Percentiles rank a stretch among this genome's conserved stretches.
Evolutionary conservation across 1,140 invertebrate species (phyloP).

Genomic region (Macrotrachela quadricornifera): DNA sequence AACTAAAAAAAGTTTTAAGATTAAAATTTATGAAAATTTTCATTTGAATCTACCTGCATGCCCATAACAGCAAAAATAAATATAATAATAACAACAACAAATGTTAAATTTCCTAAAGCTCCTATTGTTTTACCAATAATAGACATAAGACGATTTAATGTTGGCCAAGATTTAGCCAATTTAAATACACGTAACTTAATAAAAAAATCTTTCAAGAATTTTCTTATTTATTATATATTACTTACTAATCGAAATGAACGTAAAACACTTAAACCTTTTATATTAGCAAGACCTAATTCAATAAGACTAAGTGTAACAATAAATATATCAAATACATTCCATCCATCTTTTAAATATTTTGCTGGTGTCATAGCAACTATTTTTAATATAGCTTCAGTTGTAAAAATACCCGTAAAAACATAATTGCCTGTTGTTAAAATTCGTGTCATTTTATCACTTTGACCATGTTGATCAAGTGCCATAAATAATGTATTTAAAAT

Average conservation of each 20-base stretch:
- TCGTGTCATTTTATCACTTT: conserved; percentile 39
- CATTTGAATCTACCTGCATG: conserved; percentile 38
- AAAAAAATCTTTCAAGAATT: conserved; percentile 19
- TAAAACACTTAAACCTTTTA: conserved; percentile 81
- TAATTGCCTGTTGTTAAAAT: conserved; percentile 73
- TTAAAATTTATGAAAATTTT: no score
- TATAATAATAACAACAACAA: conserved; percentile 89
- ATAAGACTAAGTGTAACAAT: conserved; percentile 82
- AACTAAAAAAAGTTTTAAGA: no score
- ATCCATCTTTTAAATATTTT: conserved; percentile 93
- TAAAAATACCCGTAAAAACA: conserved; percentile 85
- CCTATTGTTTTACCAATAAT: conserved; percentile 95
- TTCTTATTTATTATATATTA: conserved; percentile 10
- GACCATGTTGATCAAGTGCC: conserved; percentile 84
- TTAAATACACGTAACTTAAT: conserved; percentile 89
- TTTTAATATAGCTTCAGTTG: conserved; percentile 76
- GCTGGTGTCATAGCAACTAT: conserved; percentile 86
- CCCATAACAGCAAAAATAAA: conserved; percentile 97
- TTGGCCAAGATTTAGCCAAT: conserved; percentile 95
- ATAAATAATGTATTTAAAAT: conserved; percentile 92
- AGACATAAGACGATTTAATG: conserved; percentile 85
- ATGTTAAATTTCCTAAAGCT: conserved; percentile 85
- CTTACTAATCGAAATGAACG: conserved; percentile 89
- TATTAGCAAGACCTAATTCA: conserved; percentile 65
- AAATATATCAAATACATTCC: conserved; percentile 97